A percentile compares a stretch with the other conserved stretches of the same genome.
These are phyloP conservation scores for Lasioglossum villosulum DNA, from an alignment of 2,888 invertebrate genomes.

Conservation along the genomic window DNA sequence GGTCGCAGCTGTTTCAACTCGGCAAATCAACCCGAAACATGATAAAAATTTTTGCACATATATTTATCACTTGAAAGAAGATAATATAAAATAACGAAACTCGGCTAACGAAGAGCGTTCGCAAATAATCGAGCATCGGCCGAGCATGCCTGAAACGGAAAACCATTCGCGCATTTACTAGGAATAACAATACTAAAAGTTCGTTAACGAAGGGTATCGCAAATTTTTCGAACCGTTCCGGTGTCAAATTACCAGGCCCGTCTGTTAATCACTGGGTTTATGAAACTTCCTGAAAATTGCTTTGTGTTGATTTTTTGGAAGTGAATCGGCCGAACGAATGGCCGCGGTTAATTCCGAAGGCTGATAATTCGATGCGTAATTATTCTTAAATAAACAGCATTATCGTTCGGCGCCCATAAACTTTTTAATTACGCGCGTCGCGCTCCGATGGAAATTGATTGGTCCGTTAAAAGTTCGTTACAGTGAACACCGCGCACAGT, in stretches of 20 bases:
- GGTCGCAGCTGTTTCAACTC: background rate
- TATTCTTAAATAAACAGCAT: background rate
- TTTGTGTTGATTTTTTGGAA: background rate
- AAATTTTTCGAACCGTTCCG: background rate
- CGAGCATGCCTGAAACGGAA: background rate
- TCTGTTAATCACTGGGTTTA: background rate
- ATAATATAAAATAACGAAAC: background rate
- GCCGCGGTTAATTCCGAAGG: background rate
- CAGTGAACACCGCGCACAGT: background rate
- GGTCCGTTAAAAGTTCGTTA: slow-evolving; percentile 4
- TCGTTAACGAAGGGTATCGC: background rate
- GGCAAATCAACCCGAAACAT: background rate
- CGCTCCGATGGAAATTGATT: background rate
- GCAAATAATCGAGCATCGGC: background rate
- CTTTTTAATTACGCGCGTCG: background rate
- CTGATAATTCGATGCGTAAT: background rate
- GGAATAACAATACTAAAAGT: background rate
- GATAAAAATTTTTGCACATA: background rate
- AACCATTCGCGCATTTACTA: background rate
- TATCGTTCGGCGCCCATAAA: background rate
- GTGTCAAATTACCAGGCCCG: background rate
- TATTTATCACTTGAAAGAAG: background rate
- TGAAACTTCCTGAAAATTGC: background rate
- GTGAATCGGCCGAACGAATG: background rate
- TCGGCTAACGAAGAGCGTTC: background rate